Evolutionary conservation across 2,797 vertebrate genomes (phyloP).

Genomic region (Champsocephalus esox): DNA sequence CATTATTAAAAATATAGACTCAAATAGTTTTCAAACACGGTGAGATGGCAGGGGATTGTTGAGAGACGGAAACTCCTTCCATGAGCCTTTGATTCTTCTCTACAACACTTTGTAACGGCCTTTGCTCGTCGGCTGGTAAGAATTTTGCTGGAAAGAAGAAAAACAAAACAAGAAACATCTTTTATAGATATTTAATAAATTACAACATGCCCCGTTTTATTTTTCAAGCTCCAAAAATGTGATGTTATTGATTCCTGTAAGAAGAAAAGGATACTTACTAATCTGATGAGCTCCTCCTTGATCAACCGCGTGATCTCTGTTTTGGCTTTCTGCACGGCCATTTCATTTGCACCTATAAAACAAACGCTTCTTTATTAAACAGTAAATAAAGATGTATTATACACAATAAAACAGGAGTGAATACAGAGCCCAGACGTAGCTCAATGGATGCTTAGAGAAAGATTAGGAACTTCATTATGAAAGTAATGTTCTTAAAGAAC

Average conservation of each 20-base stretch:
- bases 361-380: constrained; percentile 11
- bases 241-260: not conserved
- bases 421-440: not conserved
- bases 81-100: constrained; percentile 40
- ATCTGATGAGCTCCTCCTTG: constrained; percentile 98
- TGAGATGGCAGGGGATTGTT: constrained; percentile 20
- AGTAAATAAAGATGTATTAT: not conserved
- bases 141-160: constrained; percentile 92
- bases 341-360: constrained; percentile 93
- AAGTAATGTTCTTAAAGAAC: too few species aligned
- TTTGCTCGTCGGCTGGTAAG: constrained; percentile 99
- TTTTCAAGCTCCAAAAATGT: not conserved
- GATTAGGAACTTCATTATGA: too few species aligned
- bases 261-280: constrained; percentile 85
- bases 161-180: constrained; percentile 4
- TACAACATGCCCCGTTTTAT: not conserved
- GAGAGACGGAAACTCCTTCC: constrained; percentile 7
- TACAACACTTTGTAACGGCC: constrained; percentile 98
- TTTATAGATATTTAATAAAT: not conserved
- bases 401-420: not conserved
- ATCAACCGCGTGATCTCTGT: constrained; percentile 98
- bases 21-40: constrained; percentile 67
- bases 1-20: constrained; percentile 64
- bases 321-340: constrained; percentile 99
- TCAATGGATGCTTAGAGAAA: not conserved